Base-by-base conservation (phyloP, 2,797 vertebrate genomes). In the Arnoldichthys spilopterus region DNA sequence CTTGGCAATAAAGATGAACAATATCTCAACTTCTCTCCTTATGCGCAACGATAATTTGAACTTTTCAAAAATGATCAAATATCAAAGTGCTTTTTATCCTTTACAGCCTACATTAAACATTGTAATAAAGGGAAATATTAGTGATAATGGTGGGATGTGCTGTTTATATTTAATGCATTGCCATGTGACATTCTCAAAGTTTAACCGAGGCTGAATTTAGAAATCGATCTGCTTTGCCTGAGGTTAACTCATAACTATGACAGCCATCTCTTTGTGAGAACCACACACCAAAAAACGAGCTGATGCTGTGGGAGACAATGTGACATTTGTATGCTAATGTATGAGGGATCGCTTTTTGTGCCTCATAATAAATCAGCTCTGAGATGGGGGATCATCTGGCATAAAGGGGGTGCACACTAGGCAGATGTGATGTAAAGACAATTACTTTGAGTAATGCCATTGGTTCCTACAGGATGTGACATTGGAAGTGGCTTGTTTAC, bases 341-440 rank as follows among this genome's bases (percentile, higher is more conserved):
- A 72, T 24, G 37, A n/a, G 61, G 64, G 72, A 70, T 82, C 78
- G 51, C 70, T 79, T 85, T 81, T 66, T 64, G 16, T 45, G 32
- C 58, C 53, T 51, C 18, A 56, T 59, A 74, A 82, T 87, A 84
- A 64, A 85, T 86, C 81, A 81, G 56, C 7, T 49, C 61, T n/a
- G 61, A 66, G 79, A 34, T 56, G 69, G 76, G 45, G 82, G 64
- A 81, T 85, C 77, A 76, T 81, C 72, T 80, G 84, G 84, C 77
- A 75, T 82, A 45, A 79, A 80, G 79, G 74, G 74, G 79, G 66
- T 67, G 43, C 74, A 59, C 61, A 40, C 75, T 78, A 82, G 80
- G 80, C 77, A 78, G 82, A 85, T 84, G 80, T 80, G 82, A 82
- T 56, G 82, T 80, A 82, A 71, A 75, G 82, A 83, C 56, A 80